Evolutionary conservation across 2,797 vertebrate species (phyloP).

Genomic region (Sebastolobus alascanus): DNA sequence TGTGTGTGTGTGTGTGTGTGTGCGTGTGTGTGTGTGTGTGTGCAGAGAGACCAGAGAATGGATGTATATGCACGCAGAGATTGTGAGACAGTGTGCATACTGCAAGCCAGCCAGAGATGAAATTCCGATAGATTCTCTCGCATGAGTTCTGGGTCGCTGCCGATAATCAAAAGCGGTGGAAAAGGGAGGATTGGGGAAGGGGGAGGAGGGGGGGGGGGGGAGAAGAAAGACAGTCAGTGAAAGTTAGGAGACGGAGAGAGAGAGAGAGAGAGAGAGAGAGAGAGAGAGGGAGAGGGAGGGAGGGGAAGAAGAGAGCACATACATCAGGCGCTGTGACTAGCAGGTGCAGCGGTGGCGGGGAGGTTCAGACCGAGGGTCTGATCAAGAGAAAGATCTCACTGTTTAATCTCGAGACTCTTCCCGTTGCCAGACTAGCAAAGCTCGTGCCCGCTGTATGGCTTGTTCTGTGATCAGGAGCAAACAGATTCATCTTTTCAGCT

Average conservation of each 20-base stretch:
- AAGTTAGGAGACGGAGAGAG: constrained; percentile 49
- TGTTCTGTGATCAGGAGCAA: constrained; percentile 81
- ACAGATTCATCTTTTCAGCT: constrained; percentile 80
- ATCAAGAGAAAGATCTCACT: constrained; percentile 86
- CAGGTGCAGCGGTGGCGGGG: constrained; percentile 81
- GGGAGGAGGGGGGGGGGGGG: neutral
- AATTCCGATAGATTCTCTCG: constrained; percentile 66
- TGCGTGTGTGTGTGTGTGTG: constrained; percentile 5
- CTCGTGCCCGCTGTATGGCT: constrained; percentile 76
- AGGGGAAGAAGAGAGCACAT: constrained; percentile 62
- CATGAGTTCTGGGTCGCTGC: constrained; percentile 62
- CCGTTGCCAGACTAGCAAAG: constrained; percentile 66
- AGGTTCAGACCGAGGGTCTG: constrained; percentile 60
- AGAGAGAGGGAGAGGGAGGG: constrained; percentile 26
- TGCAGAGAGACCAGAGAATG: neutral
- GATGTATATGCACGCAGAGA: constrained; percentile 25
- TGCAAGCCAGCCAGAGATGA: constrained; percentile 65
- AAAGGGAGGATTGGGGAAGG: neutral
- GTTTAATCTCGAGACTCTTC: constrained; percentile 82
- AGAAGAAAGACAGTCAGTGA: constrained; percentile 78
- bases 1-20: no score
- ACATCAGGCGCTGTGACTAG: constrained; percentile 79
- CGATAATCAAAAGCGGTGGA: constrained; percentile 76
- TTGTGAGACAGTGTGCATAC: constrained; percentile 31
- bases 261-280: neutral